A percentile compares a stretch with the other conserved stretches of the same genome.
Conservation (phyloP, 2,113 vertebrate genomes). For the Ailuropoda melanoleuca region DNA sequence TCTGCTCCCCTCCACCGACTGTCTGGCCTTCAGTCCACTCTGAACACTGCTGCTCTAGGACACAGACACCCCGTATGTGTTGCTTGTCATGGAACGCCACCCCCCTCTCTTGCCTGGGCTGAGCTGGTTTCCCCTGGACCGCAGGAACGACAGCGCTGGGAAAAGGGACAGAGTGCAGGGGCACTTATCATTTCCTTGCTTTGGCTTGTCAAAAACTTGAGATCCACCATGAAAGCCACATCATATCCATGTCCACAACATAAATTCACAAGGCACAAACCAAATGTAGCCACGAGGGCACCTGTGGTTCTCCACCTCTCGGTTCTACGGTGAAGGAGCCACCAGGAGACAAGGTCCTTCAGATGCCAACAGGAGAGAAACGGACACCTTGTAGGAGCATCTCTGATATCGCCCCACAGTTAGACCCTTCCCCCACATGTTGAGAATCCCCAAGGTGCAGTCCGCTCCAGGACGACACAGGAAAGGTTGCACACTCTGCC, state of each 20-base stretch:
- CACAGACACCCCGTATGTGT: neutral
- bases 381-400: too few relatives aligned
- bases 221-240: neutral
- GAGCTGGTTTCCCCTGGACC: neutral
- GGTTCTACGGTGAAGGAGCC: neutral
- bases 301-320: too few relatives aligned
- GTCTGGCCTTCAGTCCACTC: neutral
- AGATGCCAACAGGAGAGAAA: neutral
- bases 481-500: neutral
- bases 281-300: neutral
- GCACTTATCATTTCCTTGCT: neutral
- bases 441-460: neutral
- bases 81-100: neutral
- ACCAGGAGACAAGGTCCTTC: neutral
- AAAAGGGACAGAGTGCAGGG: neutral
- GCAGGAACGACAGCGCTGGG: neutral
- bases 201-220: neutral
- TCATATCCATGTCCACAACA: neutral
- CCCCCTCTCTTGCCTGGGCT: neutral
- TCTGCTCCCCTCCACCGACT: accelerated
- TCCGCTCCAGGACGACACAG: accelerated
- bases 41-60: neutral
- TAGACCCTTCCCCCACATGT: accelerated
- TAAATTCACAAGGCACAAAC: neutral
- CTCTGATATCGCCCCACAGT: neutral